Conservation (phyloP, 2,797 vertebrate genomes). For the Taenioides sp. region DNA sequence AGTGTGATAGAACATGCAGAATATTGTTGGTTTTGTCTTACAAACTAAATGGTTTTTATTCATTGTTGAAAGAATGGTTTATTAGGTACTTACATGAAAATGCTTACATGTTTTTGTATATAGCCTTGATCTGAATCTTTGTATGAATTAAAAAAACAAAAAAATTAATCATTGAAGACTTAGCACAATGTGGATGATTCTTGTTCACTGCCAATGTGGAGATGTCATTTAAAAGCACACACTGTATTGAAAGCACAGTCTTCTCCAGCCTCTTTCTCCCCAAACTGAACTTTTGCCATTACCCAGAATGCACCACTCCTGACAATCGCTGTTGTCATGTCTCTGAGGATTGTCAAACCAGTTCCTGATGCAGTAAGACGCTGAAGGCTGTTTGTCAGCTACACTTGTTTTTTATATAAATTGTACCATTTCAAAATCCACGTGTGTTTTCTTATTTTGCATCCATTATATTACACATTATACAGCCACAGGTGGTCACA, state of each 20-base stretch:
- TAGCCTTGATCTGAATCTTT: slow-evolving; percentile 45
- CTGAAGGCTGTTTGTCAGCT: slow-evolving; percentile 66
- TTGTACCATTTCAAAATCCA: slow-evolving; percentile 65
- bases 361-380: slow-evolving; percentile 76
- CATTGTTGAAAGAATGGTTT: slow-evolving; percentile 18
- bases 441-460: slow-evolving; percentile 27
- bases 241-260: slow-evolving; percentile 40
- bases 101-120: slow-evolving; percentile 43
- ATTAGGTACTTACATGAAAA: slow-evolving; percentile 53
- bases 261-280: slow-evolving; percentile 25
- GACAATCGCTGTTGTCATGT: slow-evolving; percentile 66
- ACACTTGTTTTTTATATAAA: slow-evolving; percentile 70
- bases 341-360: slow-evolving; percentile 62
- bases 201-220: slow-evolving; percentile 6
- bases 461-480: background rate
- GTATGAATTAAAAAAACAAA: slow-evolving; percentile 30
- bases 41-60: slow-evolving; percentile 7
- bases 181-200: slow-evolving; percentile 8
- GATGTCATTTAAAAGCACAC: slow-evolving; percentile 23
- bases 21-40: slow-evolving; percentile 8
- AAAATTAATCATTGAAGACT: slow-evolving; percentile 17
- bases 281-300: slow-evolving; percentile 23
- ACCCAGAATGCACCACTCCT: slow-evolving; percentile 53
- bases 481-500: background rate
- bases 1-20: background rate